A percentile compares a stretch with the other conserved stretches of the same genome.
Conservation (phyloP, 2,888 invertebrate genomes). For the Antheraea yamamai region DNA sequence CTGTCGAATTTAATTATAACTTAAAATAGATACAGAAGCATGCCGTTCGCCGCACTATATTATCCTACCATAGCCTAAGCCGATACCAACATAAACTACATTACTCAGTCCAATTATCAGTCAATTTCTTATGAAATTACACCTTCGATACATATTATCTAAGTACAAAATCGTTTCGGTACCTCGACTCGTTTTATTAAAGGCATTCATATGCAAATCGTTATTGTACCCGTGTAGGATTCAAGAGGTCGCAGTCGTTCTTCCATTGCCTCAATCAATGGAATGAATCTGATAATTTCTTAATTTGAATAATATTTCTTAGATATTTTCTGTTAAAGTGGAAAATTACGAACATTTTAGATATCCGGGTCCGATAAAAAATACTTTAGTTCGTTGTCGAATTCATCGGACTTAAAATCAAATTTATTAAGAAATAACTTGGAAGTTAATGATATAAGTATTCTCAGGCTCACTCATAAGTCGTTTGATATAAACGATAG, state of each 20-base stretch:
- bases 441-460: conserved; percentile 56
- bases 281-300: conserved; percentile 41
- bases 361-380: conserved; percentile 45
- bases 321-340: conserved; percentile 46
- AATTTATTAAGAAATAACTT: conserved; percentile 59
- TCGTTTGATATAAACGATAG: conserved; percentile 32
- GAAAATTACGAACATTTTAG: conserved; percentile 53
- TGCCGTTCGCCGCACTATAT: conserved; percentile 74
- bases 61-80: conserved; percentile 76
- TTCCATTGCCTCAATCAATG: conserved; percentile 17
- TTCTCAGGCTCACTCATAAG: conserved; percentile 40
- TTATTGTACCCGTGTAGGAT: conserved; percentile 28
- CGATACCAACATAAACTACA: conserved; percentile 75
- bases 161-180: conserved; percentile 71
- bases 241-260: conserved; percentile 20
- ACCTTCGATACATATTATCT: conserved; percentile 64
- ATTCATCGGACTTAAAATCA: conserved; percentile 41
- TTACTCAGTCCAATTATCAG: conserved; percentile 82
- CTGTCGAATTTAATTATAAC: conserved; percentile 42
- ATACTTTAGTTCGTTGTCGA: conserved; percentile 46
- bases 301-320: conserved; percentile 47
- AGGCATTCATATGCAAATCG: conserved; percentile 36
- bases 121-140: conserved; percentile 80
- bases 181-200: conserved; percentile 49
- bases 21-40: conserved; percentile 64